Evolutionary conservation across 2,797 vertebrate species (phyloP), one percentile per base, ranked within the genome.

Genomic region (Labroides dimidiatus): DNA sequence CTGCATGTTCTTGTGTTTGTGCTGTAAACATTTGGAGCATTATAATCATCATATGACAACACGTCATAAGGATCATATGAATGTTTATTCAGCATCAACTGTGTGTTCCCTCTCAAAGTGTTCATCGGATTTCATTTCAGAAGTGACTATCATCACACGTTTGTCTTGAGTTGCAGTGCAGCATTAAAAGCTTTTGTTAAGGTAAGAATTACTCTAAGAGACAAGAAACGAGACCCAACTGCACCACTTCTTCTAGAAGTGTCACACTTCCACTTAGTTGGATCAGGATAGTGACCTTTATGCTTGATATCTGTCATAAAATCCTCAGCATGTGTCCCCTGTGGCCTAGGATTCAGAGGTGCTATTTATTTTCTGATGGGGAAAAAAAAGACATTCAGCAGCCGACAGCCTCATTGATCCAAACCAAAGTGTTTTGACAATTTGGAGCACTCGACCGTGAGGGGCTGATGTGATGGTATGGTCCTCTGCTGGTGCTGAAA

Each of bases 351-450:
- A 57, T 50, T 39, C 69, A 59, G 33, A 47, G 50, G 50, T 66
- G 33, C 30, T 61, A 23, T 58, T 70, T 71, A 49, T 63, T 73
- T 71, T 71, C 27, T 6, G 16, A 8, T 24, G 6, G 30, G 6
- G 30, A 30, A 37, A 68, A 37, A 68, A 70, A 58, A 52, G 11
- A 41, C 4, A 51, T 16, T 68, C 44, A 60, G 24, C 59, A 49
- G 62, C 58, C 2, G 43, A 24, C 47, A 45, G 50, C 17, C 41
- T 64, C 61, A 64, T 64, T 69, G 60, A 82, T 77, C 63, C 51
- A 66, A 65, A 47, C 23, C 57, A 72, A 49, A 60, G 65, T 55
- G n/a, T 77, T 78, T 52, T 62, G 67, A 57, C 51, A 72, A 43
- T 66, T 64, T 85, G 48, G 48, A 70, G 65, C 71, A 43, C 42